Evolutionary conservation across 2,797 vertebrate species (phyloP), one percentile per base, ranked within the genome.

Genomic region (Hemitrygon akajei): DNA sequence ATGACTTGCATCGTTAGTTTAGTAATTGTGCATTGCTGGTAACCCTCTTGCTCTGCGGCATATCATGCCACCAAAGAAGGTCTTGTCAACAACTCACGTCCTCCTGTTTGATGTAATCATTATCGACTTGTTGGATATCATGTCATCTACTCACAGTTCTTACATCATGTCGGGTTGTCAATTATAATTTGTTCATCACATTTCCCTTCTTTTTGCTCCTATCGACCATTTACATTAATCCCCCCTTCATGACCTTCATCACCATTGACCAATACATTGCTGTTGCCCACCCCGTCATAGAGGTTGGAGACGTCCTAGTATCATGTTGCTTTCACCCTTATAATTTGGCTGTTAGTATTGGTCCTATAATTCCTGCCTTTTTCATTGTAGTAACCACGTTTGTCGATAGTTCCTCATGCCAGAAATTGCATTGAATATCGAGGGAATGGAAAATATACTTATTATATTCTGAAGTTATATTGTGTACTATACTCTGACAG

Each of bases 251-350:
- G 84, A n/a, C 84, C 30, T 87, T 47, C 14, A 63, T 87, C 60
- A 27, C 84, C 14, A n/a, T 87, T 58, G 84, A 87, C 30, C 84
- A 63, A 30, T 87, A 87, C 84, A 63, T 87, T 2, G 84, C 84
- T 87, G 56, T 87, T 60, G 84, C 56, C 56, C 84, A 87, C 5
- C 27, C 84, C 11, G 30, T 87, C 47, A 60, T 25, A 12, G 10
- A 4, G 56, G 27, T 10, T 87, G 84, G 84, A 87, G 84, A 87
- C 7, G 5, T 22, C 56, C 58, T 25, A 22, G 10, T 87, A 87
- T 87, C 63, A 87, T 63, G 22, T 87, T 16, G 14, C n/a, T 27
- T 9, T 63, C 11, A 30, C 40, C 10, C 27, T 60, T 27, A 47
- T 47, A 27, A 63, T 22, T 30, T 87, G 84, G 84, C 25, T 87